Percentiles rank a stretch among this genome's conserved stretches.
phyloP scores from a whole-genome alignment of 2,797 vertebrate genomes.

The Sebastes iracundus region DNA sequence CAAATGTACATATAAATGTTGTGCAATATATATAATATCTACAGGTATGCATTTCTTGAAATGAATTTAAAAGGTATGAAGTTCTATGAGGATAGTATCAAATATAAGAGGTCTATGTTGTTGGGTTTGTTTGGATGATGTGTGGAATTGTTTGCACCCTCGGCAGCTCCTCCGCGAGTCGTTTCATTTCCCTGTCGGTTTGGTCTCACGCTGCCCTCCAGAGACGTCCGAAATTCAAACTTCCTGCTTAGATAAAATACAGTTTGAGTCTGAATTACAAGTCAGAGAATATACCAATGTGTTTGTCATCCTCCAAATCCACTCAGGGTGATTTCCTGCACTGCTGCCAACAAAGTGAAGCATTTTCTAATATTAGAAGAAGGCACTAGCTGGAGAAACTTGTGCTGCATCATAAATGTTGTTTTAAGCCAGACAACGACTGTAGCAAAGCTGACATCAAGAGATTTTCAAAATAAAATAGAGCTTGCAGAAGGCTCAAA shows the following conservation, averaged over 20 bases:
- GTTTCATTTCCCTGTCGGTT: conserved; percentile 15
- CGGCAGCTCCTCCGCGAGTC: conserved; percentile 19
- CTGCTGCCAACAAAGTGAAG: neutral
- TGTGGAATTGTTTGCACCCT: conserved; percentile 33
- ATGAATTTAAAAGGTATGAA: conserved; percentile 65
- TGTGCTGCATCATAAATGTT: neutral
- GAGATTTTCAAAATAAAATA: neutral
- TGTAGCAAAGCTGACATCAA: neutral
- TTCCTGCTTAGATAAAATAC: neutral
- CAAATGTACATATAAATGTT: conserved; percentile 81
- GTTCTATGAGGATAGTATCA: conserved; percentile 58
- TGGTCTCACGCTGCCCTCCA: conserved; percentile 35
- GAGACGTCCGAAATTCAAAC: conserved; percentile 31
- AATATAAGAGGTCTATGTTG: conserved; percentile 66
- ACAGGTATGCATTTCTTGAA: conserved; percentile 79
- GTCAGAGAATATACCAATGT: neutral
- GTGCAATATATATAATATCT: conserved; percentile 79
- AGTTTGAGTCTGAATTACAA: neutral
- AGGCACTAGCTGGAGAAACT: neutral
- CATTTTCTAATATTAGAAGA: neutral
- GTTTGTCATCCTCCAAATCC: conserved; percentile 12
- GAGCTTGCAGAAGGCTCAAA: neutral
- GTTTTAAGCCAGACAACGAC: neutral
- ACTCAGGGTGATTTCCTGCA: conserved; percentile 1
- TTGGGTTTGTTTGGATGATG: conserved; percentile 54